These are phyloP conservation scores for Blastobasis adustella DNA, from an alignment of 2,888 invertebrate genomes.

Conservation along the genomic window DNA sequence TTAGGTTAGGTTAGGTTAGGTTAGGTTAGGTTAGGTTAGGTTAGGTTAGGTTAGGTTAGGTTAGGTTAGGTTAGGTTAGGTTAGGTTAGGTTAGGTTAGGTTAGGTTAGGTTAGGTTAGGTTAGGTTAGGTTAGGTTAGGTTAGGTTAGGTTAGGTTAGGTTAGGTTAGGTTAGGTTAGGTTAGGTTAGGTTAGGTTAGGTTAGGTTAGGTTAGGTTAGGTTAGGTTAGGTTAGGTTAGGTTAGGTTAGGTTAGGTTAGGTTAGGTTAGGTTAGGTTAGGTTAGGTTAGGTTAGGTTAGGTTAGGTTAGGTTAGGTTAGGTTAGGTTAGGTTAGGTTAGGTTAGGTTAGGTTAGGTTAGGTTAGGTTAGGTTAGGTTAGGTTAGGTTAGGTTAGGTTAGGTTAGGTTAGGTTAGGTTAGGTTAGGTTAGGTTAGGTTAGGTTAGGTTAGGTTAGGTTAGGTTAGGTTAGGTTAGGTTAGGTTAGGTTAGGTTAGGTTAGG, in stretches of 20 bases:
- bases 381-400: slow-evolving; percentile 19
- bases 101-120: slow-evolving; percentile 14
- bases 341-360: slow-evolving; percentile 22
- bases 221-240: slow-evolving; percentile 14
- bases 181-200: slow-evolving; percentile 21
- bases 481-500: slow-evolving; percentile 10
- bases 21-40: slow-evolving; percentile 11
- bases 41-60: slow-evolving; percentile 16
- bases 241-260: slow-evolving; percentile 14
- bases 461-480: slow-evolving; percentile 8
- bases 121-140: slow-evolving; percentile 17
- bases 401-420: slow-evolving; percentile 10
- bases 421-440: slow-evolving; percentile 11
- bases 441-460: slow-evolving; percentile 9
- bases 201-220: slow-evolving; percentile 17
- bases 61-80: slow-evolving; percentile 21
- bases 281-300: slow-evolving; percentile 11
- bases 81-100: slow-evolving; percentile 19
- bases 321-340: slow-evolving; percentile 21
- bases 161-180: slow-evolving; percentile 19
- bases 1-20: slow-evolving; percentile 15
- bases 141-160: slow-evolving; percentile 19
- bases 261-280: slow-evolving; percentile 11
- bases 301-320: slow-evolving; percentile 18
- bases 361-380: slow-evolving; percentile 21